Evolutionary conservation across 1,140 invertebrate genomes (phyloP).

Genomic region (Homarus americanus): DNA sequence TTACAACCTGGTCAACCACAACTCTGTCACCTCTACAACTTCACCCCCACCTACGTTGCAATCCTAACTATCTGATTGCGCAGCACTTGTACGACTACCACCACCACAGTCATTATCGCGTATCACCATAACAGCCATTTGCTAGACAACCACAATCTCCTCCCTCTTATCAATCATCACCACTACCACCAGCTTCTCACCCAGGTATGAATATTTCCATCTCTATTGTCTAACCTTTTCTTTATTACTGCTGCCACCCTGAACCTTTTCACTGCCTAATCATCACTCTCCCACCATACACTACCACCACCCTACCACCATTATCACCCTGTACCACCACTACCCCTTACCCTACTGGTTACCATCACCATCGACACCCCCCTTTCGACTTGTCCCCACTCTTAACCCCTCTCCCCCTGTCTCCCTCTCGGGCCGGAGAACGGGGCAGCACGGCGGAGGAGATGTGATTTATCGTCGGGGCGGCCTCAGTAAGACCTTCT

Average conservation of each 20-base stretch:
- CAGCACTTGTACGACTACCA: too few relatives aligned
- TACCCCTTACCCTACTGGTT: too few relatives aligned
- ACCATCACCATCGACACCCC: neutral
- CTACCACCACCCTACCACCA: too few relatives aligned
- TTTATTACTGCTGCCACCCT: too few relatives aligned
- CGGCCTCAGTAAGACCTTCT: slow-evolving; percentile 59
- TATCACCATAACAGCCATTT: neutral
- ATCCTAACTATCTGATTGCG: too few relatives aligned
- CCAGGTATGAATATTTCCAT: too few relatives aligned
- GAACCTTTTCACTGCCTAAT: too few relatives aligned
- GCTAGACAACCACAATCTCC: neutral
- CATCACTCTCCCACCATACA: too few relatives aligned
- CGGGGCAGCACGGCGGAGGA: neutral
- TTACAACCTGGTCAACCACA: too few relatives aligned
- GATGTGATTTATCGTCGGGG: slow-evolving; percentile 48
- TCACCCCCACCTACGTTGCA: neutral
- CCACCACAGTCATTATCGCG: neutral
- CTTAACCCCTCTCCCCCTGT: neutral
- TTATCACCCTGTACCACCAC: too few relatives aligned
- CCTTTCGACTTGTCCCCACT: neutral
- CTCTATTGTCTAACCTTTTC: too few relatives aligned
- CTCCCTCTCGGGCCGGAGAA: neutral
- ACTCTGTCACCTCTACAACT: neutral
- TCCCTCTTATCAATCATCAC: neutral
- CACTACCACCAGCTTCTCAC: too few relatives aligned